Conservation (phyloP, 1,140 invertebrate genomes). For the Pseudobourletiella spinata region DNA sequence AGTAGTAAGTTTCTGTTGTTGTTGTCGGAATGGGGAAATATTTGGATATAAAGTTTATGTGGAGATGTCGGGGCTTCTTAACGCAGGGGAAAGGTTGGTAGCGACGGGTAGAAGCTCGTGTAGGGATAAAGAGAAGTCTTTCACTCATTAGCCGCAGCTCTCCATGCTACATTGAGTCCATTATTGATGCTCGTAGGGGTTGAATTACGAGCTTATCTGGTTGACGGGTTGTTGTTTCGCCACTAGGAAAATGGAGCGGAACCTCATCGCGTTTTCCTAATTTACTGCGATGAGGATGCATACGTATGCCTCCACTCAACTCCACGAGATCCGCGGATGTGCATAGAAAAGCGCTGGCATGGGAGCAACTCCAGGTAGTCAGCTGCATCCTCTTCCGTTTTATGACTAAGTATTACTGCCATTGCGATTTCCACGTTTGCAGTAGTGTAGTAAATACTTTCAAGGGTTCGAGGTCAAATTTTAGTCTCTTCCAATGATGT, state of each 20-base stretch:
- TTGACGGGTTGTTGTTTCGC: neutral
- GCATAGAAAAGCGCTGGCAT: neutral
- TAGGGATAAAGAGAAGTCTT: conserved; percentile 1
- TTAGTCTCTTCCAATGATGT: too few relatives aligned
- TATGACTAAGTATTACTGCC: too few relatives aligned
- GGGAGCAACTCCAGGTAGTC: neutral
- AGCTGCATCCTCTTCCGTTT: neutral
- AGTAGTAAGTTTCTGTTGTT: too few relatives aligned
- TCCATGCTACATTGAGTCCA: conserved; percentile 15
- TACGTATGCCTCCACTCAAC: neutral
- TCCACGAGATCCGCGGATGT: neutral
- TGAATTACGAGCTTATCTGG: conserved; percentile 17
- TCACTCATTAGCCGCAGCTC: conserved; percentile 14
- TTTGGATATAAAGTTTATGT: neutral
- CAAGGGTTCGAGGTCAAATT: too few relatives aligned
- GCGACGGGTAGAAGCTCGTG: neutral
- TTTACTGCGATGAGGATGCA: neutral
- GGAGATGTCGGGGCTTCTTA: neutral
- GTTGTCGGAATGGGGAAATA: neutral
- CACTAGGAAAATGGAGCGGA: neutral
- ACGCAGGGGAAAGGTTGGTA: neutral
- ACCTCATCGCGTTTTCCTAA: too few relatives aligned
- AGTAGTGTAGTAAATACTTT: too few relatives aligned
- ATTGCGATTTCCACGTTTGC: too few relatives aligned
- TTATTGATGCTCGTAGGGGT: conserved; percentile 9